Evolutionary conservation across 2,888 invertebrate species (phyloP).

Genomic region (Xestia c-nigrum): DNA sequence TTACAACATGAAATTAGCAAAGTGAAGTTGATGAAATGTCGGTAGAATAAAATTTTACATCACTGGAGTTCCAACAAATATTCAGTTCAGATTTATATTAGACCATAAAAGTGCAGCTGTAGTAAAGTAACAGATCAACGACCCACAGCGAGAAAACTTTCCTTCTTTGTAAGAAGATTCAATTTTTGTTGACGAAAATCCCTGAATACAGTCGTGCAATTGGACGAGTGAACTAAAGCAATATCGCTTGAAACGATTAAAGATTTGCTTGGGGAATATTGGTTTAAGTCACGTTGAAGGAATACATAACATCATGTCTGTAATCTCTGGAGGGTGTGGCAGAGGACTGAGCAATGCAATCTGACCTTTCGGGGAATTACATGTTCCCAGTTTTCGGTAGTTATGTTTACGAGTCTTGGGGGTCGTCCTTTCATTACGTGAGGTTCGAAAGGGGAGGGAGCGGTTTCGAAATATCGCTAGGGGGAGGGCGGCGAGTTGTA

Average conservation of each 20-base stretch:
- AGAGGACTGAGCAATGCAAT: neutral
- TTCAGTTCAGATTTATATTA: slow-evolving; percentile 18
- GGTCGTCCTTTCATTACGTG: too few species aligned
- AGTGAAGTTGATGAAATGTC: neutral
- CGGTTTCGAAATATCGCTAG: too few species aligned
- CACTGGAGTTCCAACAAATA: slow-evolving; percentile 12
- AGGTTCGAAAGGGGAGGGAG: too few species aligned
- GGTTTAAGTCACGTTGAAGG: neutral
- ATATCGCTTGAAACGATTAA: neutral
- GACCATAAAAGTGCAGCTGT: slow-evolving; percentile 30
- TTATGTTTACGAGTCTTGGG: neutral
- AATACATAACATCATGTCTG: too few species aligned
- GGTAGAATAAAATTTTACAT: slow-evolving; percentile 16
- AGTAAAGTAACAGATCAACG: slow-evolving; percentile 23
- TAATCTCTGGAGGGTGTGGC: neutral
- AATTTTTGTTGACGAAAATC: neutral
- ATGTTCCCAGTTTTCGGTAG: neutral
- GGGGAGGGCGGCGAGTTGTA: too few species aligned
- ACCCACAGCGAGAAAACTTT: slow-evolving; percentile 7
- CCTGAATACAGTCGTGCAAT: slow-evolving; percentile 1
- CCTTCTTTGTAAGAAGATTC: slow-evolving; percentile 20
- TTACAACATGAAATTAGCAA: neutral
- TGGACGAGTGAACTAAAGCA: neutral
- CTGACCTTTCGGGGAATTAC: neutral
- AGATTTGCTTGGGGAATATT: slow-evolving; percentile 3